Evolutionary conservation across 2,113 vertebrate species (phyloP), one percentile per base, ranked within the genome.

Genomic region (Syrrhaptes paradoxus): DNA sequence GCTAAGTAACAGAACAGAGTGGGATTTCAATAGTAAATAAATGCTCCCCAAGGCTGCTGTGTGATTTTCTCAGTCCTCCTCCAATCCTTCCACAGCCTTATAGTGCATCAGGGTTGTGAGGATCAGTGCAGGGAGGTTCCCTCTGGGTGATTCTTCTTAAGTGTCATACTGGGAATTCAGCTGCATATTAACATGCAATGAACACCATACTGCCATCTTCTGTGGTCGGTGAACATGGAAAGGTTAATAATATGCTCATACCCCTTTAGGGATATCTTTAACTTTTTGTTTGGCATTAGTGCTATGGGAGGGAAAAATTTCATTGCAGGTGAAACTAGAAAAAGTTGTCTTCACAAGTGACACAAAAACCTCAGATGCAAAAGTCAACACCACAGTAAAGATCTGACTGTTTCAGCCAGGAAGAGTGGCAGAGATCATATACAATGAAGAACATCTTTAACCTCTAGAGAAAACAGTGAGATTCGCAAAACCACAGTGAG

Each of bases 71-170:
- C 28, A 55, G 12, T 38, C 13, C 9, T 45, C 5, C 28, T 57
- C 19, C 1, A 0, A 13, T 28, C 9, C 43, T 55, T 79, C 41
- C 4, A 1, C 28, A 67, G 17, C 5, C 20, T 51, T 21, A 36
- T 15, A 2, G 0, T 0, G 1, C 19, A 26, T 16, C n/a, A 41
- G 18, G 26, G 7, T 1, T 4, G 71, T 5, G 11, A 54, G 16
- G 20, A 55, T 14, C 6, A 5, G 31, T 6, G 11, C 20, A 59
- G 45, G 13, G 13, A 24, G 8, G 11, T 63, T 62, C 7, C 12
- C 14, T 28, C 10, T 24, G 28, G 38, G 7, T 68, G 9, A 24
- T 15, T 63, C 32, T 85, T 48, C n/a, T 58, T 18, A 31, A 59
- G 11, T 58, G 21, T 5, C 5, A 7, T 20, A 22, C 9, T 32